Conservation (phyloP, 2,888 invertebrate genomes). For the Heteromyza rotundicornis region DNA sequence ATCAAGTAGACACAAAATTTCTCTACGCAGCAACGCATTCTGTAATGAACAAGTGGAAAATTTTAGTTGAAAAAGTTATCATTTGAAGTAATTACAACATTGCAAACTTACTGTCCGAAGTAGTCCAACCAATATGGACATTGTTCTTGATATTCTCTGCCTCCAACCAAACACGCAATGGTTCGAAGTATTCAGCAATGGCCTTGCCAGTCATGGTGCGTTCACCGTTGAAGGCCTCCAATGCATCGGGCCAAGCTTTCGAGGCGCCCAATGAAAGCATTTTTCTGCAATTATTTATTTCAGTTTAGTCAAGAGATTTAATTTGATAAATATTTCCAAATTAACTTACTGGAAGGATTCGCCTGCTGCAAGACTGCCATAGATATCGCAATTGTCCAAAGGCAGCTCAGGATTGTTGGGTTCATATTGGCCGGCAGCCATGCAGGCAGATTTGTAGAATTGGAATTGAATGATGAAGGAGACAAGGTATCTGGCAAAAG, state of each 20-base stretch:
- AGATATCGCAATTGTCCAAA: slow-evolving; percentile 86
- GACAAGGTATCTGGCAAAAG: slow-evolving; percentile 71
- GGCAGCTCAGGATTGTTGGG: slow-evolving; percentile 71
- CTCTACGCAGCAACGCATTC: slow-evolving; percentile 38
- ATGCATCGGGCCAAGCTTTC: slow-evolving; percentile 83
- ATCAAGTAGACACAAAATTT: background rate
- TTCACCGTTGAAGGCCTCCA: slow-evolving; percentile 80
- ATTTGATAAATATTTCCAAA: background rate
- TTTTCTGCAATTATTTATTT: slow-evolving; percentile 67
- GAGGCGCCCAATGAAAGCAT: slow-evolving; percentile 78
- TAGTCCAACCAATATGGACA: slow-evolving; percentile 71
- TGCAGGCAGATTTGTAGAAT: slow-evolving; percentile 75
- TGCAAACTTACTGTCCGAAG: slow-evolving; percentile 53
- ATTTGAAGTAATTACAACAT: background rate
- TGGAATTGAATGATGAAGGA: slow-evolving; percentile 82
- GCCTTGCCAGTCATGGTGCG: slow-evolving; percentile 77
- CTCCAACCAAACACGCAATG: slow-evolving; percentile 76
- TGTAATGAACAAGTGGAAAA: slow-evolving; percentile 21
- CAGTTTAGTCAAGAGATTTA: background rate
- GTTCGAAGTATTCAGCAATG: slow-evolving; percentile 81
- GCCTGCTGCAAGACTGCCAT: slow-evolving; percentile 79
- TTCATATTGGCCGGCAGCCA: slow-evolving; percentile 79
- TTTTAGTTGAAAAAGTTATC: too few relatives aligned
- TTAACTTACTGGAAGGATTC: slow-evolving; percentile 68
- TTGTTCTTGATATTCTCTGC: slow-evolving; percentile 75